Base-by-base conservation (phyloP, 2,113 vertebrate species). In the Numida meleagris region DNA sequence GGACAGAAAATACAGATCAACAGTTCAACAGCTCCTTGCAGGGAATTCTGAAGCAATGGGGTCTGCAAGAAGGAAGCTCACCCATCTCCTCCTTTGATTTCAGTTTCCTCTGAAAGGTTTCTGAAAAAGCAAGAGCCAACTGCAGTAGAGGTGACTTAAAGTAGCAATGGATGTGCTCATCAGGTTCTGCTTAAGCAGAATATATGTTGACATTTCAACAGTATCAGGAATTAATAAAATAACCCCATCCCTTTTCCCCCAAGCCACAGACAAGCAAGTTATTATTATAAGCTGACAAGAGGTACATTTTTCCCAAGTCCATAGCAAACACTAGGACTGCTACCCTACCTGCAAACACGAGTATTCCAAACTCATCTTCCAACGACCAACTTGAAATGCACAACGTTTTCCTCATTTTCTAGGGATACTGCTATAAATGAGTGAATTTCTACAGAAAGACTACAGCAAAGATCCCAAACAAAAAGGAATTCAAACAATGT, bases 331-430 rank as follows among this genome's bases (percentile, higher is more conserved):
- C 65, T 2, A 38, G 45, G 24, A 17, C 82, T 36, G 61, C 93
- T 36, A 21, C 8, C 38, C 66, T 9, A 27, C 82, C 87, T 58
- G 66, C 66, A 73, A 6, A 14, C 42, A 61, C 3, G 1, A 36
- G 14, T 24, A 61, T 25, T 61, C 16, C 21, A 36, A 38, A 16
- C 16, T 16, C 36, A 58, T n/a, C 33, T 14, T 17, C 29, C 31
- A 17, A 55, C 17, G 29, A 31, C 53, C 53, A 17, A 55, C 10
- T 31, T 68, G 24, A 77, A 88, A 66, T 1, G 27, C 65, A n/a
- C 5, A 11, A 50, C 1, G 12, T 11, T 86, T 25, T 4, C 1
- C 0, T 4, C 51, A 36, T 1, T 43, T 12, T n/a, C 40, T 46
- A 21, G n/a, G 43, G 42, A n/a, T 31, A 18, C 48, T 42, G 53